phyloP scores from a whole-genome alignment of 2,888 invertebrate genomes.

The Sisyra nigra region DNA sequence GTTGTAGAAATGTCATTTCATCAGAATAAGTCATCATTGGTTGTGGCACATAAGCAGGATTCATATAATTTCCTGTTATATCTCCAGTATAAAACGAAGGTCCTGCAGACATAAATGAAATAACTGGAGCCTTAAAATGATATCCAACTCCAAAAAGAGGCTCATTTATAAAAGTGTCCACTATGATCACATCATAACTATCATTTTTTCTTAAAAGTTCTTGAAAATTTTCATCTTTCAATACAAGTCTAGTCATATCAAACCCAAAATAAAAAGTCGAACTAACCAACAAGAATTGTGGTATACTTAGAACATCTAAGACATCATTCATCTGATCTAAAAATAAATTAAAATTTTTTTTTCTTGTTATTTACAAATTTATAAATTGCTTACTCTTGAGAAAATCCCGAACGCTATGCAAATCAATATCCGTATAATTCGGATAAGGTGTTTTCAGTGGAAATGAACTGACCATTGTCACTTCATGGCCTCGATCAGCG shows the following conservation, averaged over 20 bases:
- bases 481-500: conserved; percentile 33
- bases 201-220: conserved; percentile 21
- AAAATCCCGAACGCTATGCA: conserved; percentile 15
- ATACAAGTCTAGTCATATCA: neutral
- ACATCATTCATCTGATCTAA: neutral
- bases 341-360: too few relatives aligned
- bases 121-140: conserved; percentile 22
- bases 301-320: too few relatives aligned
- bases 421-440: conserved; percentile 17
- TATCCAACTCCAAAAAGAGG: conserved; percentile 25
- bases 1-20: conserved; percentile 32
- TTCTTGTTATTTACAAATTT: too few relatives aligned
- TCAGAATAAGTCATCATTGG: conserved; percentile 25
- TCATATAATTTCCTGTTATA: conserved; percentile 29
- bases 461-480: conserved; percentile 29
- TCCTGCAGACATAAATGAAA: conserved; percentile 28
- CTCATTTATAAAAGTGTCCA: conserved; percentile 32
- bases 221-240: conserved; percentile 15
- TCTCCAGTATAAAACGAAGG: conserved; percentile 28
- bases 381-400: neutral
- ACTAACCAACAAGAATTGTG: neutral
- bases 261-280: neutral
- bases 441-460: conserved; percentile 13
- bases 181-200: conserved; percentile 25
- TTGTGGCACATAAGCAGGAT: conserved; percentile 32